Evolutionary conservation across 2,797 vertebrate species (phyloP).

Genomic region (Pseudochaenichthys georgianus): DNA sequence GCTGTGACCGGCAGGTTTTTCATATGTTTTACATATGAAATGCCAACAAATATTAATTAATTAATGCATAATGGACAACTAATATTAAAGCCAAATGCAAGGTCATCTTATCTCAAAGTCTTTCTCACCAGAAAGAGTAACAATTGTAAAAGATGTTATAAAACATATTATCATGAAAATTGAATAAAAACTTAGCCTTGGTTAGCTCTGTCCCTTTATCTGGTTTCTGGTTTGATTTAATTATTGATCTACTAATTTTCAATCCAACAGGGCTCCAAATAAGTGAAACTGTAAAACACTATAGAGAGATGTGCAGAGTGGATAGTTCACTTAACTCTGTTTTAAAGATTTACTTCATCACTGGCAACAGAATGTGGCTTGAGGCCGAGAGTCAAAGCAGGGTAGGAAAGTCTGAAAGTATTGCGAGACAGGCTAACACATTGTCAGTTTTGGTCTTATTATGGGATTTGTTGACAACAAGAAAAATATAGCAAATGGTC

Average conservation of each 20-base stretch:
- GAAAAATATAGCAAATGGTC: background rate
- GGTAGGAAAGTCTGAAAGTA: background rate
- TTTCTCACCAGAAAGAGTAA: background rate
- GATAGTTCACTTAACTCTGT: background rate
- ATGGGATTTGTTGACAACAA: background rate
- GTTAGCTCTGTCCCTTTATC: background rate
- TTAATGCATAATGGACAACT: background rate
- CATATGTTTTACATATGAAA: background rate
- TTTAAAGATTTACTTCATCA: constrained; percentile 1
- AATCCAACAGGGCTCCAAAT: background rate
- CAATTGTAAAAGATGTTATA: background rate
- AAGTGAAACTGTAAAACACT: background rate
- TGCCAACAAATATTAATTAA: background rate
- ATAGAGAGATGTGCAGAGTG: background rate
- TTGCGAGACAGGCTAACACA: background rate
- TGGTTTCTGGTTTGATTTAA: background rate
- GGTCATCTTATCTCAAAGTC: background rate
- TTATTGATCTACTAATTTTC: background rate
- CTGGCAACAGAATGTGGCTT: background rate
- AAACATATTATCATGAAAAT: background rate
- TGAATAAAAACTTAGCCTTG: background rate
- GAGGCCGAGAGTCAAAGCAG: background rate
- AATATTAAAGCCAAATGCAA: background rate
- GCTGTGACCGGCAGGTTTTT: background rate
- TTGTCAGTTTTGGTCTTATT: background rate